Evolutionary conservation across 2,888 invertebrate species (phyloP).

Genomic region (Protonemura montana): DNA sequence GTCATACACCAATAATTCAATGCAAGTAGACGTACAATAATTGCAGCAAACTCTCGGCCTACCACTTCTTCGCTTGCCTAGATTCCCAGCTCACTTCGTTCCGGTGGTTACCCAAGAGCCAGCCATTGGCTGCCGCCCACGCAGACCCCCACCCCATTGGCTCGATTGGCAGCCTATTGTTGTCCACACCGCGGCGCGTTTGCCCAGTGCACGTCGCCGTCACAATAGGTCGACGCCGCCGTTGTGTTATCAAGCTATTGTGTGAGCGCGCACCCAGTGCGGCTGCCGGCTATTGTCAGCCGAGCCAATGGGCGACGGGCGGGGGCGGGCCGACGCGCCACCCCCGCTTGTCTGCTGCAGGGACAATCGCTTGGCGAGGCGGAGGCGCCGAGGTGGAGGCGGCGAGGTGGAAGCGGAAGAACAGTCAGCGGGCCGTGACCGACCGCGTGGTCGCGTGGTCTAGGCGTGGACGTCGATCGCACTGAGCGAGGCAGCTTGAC

Average conservation of each 20-base stretch:
- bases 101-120: background rate
- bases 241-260: slow-evolving; percentile 15
- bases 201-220: background rate
- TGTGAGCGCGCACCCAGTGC: background rate
- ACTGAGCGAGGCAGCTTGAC: too few relatives aligned
- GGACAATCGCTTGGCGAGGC: background rate
- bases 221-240: background rate
- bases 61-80: background rate
- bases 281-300: slow-evolving; percentile 8
- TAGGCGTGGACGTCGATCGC: too few relatives aligned
- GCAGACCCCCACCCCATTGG: slow-evolving; percentile 1
- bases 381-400: background rate
- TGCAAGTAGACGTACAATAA: too few relatives aligned
- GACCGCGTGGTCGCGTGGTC: background rate
- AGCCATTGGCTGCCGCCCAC: background rate
- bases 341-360: background rate
- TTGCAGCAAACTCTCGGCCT: background rate
- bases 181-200: background rate
- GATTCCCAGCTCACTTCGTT: background rate
- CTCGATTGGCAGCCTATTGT: slow-evolving; percentile 21
- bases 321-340: slow-evolving; percentile 9
- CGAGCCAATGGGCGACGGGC: background rate
- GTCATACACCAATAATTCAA: too few relatives aligned
- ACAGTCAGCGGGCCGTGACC: background rate
- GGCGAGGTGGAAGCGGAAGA: background rate